phyloP scores from a whole-genome alignment of 2,113 vertebrate species.

The Xyliphius kryptos region DNA sequence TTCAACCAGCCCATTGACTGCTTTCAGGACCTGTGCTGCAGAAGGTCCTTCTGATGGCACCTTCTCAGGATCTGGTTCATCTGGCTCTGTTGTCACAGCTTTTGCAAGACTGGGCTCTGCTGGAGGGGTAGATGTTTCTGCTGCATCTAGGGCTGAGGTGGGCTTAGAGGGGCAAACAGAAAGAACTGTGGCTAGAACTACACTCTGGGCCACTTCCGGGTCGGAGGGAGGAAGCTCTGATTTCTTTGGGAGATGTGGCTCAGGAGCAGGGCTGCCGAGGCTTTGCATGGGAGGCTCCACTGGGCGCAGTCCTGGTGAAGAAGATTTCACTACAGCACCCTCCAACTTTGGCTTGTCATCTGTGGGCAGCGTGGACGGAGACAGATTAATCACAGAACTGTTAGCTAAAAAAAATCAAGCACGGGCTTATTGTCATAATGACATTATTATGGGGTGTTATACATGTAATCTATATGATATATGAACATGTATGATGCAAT shows the following conservation, averaged over 20 bases:
- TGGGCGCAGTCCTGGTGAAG: conserved; percentile 73
- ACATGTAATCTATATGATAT: too few relatives aligned
- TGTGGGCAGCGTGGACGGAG: conserved; percentile 43
- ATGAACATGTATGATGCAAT: too few relatives aligned
- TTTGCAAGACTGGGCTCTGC: conserved; percentile 56
- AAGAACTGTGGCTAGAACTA: conserved; percentile 59
- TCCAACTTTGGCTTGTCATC: conserved; percentile 88
- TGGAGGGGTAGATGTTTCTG: conserved; percentile 44
- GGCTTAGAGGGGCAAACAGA: conserved; percentile 59
- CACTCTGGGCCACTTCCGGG: conserved; percentile 49
- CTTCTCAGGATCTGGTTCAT: too few relatives aligned
- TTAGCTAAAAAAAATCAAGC: too few relatives aligned
- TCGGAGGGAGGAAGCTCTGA: conserved; percentile 59
- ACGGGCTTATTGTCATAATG: too few relatives aligned
- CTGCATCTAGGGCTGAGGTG: conserved; percentile 38
- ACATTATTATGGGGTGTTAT: too few relatives aligned
- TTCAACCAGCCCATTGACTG: conserved; percentile 76
- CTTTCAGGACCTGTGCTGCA: conserved; percentile 57
- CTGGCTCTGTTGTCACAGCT: conserved; percentile 49
- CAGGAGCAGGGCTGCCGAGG: conserved; percentile 50
- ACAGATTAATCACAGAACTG: too few relatives aligned
- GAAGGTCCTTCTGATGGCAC: conserved; percentile 46
- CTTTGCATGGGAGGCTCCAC: conserved; percentile 70
- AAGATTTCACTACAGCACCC: conserved; percentile 73
- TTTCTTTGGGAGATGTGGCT: conserved; percentile 53